These are phyloP conservation scores for Sebastiscus tertius DNA, from an alignment of 2,797 vertebrate genomes.

Conservation along the genomic window DNA sequence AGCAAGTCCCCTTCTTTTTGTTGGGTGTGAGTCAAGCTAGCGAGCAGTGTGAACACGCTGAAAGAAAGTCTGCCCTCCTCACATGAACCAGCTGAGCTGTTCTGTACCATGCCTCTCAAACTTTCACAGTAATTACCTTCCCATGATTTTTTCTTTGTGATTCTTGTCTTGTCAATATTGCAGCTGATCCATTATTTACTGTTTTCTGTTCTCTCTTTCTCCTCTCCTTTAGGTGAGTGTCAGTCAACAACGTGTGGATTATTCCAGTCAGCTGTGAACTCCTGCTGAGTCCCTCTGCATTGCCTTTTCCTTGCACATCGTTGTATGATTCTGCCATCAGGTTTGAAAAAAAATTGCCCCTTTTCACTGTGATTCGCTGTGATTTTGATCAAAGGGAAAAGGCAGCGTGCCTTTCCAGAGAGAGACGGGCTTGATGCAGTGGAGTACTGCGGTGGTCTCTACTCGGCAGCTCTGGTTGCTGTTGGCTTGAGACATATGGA, in stretches of 20 bases:
- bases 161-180: constrained; percentile 62
- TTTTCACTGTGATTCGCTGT: constrained; percentile 45
- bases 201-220: constrained; percentile 29
- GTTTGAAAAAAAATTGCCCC: constrained; percentile 63
- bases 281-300: constrained; percentile 45
- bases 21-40: not conserved
- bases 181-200: constrained; percentile 64
- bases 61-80: constrained; percentile 11
- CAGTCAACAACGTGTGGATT: constrained; percentile 73
- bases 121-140: constrained; percentile 67
- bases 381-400: constrained; percentile 63
- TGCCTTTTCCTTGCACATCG: constrained; percentile 38
- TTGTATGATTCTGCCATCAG: constrained; percentile 67
- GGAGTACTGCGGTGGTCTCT: constrained; percentile 23
- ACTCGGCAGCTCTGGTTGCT: constrained; percentile 15
- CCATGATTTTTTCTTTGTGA: constrained; percentile 59
- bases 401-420: constrained; percentile 10
- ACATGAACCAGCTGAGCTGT: constrained; percentile 18
- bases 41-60: not conserved
- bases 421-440: constrained; percentile 22
- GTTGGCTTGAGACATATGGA: constrained; percentile 44
- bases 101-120: constrained; percentile 40
- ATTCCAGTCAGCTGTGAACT: constrained; percentile 58
- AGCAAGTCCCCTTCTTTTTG: constrained; percentile 14
- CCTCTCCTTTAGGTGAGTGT: constrained; percentile 83